Conservation (phyloP, 2,888 invertebrate genomes). For the Aleiodes alternator region DNA sequence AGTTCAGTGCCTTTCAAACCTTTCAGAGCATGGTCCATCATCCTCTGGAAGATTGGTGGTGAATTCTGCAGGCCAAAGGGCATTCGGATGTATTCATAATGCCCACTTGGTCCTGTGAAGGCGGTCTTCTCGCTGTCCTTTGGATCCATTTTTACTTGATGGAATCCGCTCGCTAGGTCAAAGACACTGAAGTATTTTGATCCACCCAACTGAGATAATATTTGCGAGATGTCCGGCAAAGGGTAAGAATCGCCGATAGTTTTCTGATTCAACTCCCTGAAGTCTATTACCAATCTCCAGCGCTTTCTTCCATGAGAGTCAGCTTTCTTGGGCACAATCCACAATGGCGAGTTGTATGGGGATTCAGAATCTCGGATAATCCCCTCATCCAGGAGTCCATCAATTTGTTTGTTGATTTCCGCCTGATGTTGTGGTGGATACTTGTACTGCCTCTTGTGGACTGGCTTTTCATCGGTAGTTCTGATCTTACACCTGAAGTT, state of each 20-base stretch:
- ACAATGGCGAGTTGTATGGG: constrained; percentile 52
- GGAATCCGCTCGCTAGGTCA: constrained; percentile 55
- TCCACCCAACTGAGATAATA: constrained; percentile 54
- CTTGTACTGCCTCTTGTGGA: neutral
- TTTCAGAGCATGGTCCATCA: constrained; percentile 37
- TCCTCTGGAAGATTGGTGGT: constrained; percentile 2
- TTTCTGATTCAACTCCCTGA: constrained; percentile 55
- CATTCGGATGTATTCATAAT: constrained; percentile 42
- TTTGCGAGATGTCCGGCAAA: constrained; percentile 54
- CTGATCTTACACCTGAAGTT: neutral
- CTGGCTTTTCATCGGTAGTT: neutral
- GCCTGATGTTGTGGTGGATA: neutral
- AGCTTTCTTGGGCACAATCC: constrained; percentile 54
- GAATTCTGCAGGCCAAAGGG: constrained; percentile 45
- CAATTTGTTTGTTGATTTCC: neutral
- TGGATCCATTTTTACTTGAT: constrained; percentile 49
- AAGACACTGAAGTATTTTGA: constrained; percentile 54
- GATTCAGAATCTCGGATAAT: constrained; percentile 38
- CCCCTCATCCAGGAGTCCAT: neutral
- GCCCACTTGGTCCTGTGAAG: constrained; percentile 33
- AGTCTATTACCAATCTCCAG: constrained; percentile 56
- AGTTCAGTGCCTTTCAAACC: constrained; percentile 36
- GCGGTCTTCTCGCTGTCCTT: constrained; percentile 48
- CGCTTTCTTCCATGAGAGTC: constrained; percentile 52
- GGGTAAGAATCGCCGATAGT: constrained; percentile 55